Base-by-base conservation (phyloP, 92 coral and sea anemone species). In the Phenganax marumi region DNA sequence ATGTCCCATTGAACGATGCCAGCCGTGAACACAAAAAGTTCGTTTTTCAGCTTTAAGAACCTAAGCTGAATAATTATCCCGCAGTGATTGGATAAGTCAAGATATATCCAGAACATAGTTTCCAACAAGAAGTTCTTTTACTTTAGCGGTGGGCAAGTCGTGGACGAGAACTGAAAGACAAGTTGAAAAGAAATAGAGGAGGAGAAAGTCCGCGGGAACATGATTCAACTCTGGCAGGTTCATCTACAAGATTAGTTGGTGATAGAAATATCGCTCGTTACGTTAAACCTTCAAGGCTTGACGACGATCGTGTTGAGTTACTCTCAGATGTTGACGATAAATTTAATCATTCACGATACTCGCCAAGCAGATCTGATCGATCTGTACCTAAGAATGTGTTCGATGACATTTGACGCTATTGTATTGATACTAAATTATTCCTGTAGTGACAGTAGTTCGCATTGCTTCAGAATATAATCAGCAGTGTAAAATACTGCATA, bases 311-410 rank as follows among this genome's bases (percentile, higher is more conserved):
- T 23, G 91, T 95, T 11, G 98, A 95, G 73, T 85, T 95, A 58
- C 77, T 95, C 43, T 88, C 97, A 10, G 97, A 92, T 12, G 75
- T 91, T 7, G 99, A 96, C 48, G 91, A 96, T 75, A 91, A 92
- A 72, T 84, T 89, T 14, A 79, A 89, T 47, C 81, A 89, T 23
- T 88, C 83, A 50, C 83, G 77, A 75, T 86, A 85, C 24, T 58
- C 91, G 13, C 89, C 73, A 73, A 87, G 92, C 8, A 75, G 90
- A 77, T 89, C 95, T 16, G 81, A 91, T 13, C 77, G 88, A 9
- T 84, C 89, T 86, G 93, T 91, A 69, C 99, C 99, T 5, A 93
- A 92, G 83, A 96, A 96, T 81, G 86, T 96, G 49, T 96, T 96
- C 82, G 99, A 96, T 86, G 99, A 96, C 81, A 91, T 96, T 77